Conservation (phyloP, 2,888 invertebrate genomes). For the Ptychoptera contaminata region DNA sequence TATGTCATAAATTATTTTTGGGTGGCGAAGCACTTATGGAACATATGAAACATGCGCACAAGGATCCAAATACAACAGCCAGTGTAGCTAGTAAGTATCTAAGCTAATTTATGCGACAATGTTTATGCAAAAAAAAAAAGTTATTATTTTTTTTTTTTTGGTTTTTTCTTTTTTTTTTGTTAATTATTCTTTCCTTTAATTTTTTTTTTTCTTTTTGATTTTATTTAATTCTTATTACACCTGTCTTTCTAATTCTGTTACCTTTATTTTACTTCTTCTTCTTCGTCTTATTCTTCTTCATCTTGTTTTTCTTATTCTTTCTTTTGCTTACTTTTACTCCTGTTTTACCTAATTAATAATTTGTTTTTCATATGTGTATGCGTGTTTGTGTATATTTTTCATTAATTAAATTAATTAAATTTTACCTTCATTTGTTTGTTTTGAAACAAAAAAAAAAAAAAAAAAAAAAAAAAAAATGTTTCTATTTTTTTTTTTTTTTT, state of each 20-base stretch:
- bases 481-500: neutral
- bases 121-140: neutral
- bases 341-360: no score
- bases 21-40: constrained; percentile 87
- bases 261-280: no score
- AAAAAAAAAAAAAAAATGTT: neutral
- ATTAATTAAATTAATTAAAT: no score
- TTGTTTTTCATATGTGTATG: no score
- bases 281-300: no score
- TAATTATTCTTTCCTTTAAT: neutral
- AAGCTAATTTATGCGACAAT: neutral
- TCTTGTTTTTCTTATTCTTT: neutral
- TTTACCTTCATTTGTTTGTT: no score
- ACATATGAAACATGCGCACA: constrained; percentile 91
- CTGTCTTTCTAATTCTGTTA: neutral
- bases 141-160: neutral
- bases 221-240: neutral
- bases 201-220: neutral
- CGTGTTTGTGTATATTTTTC: no score
- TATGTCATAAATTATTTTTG: constrained; percentile 88
- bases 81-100: constrained; percentile 15
- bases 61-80: constrained; percentile 49
- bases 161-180: constrained; percentile 2
- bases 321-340: neutral
- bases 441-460: no score